Evolutionary conservation across 2,113 vertebrate species (phyloP).

Genomic region (Tychaedon coryphoeus): DNA sequence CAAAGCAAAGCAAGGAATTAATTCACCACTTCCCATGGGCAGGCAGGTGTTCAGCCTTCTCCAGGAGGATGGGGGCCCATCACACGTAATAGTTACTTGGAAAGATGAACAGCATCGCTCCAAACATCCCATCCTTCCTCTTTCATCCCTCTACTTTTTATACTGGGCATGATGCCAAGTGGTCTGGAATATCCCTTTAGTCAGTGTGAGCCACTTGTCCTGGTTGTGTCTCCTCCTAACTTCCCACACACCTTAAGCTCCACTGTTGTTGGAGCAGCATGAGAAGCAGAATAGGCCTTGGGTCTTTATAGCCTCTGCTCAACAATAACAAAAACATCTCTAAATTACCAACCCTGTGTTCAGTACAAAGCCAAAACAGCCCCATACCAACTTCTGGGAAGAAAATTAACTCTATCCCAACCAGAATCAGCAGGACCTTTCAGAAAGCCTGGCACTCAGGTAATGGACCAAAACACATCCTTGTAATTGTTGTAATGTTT

Average conservation of each 20-base stretch:
- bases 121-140: rapidly evolving
- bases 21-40: background rate
- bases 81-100: rapidly evolving
- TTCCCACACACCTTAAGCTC: background rate
- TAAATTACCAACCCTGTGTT: background rate
- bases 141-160: background rate
- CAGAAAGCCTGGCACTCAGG: background rate
- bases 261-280: background rate
- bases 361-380: background rate
- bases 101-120: background rate
- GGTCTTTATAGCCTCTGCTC: background rate
- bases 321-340: background rate
- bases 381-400: background rate
- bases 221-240: rapidly evolving
- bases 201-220: background rate
- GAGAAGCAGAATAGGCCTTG: background rate
- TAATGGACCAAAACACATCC: background rate
- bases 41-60: background rate
- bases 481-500: background rate
- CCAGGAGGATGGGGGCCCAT: background rate
- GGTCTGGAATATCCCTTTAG: background rate
- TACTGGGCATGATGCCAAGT: background rate
- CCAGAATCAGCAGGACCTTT: background rate
- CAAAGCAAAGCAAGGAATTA: background rate
- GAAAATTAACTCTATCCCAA: background rate